Evolutionary conservation across 2,888 invertebrate genomes (phyloP).

Genomic region (Rapana venosa): DNA sequence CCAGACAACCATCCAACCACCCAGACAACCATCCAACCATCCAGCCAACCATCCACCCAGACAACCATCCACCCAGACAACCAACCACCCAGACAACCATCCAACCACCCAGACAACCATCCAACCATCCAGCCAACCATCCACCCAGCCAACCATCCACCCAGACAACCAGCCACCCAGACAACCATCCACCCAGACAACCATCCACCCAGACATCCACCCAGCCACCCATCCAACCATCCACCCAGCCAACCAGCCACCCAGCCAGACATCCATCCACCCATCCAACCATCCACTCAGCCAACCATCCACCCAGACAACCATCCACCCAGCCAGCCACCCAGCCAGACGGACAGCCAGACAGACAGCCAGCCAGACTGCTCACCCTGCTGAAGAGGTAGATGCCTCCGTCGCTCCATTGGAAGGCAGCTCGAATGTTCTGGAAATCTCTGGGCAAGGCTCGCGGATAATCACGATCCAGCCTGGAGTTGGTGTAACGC

Average conservation of each 20-base stretch:
- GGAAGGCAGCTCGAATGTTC: constrained; percentile 67
- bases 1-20: too few relatives aligned
- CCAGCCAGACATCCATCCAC: too few relatives aligned
- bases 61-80: background rate
- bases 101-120: too few relatives aligned
- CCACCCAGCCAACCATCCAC: too few relatives aligned
- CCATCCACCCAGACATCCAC: background rate
- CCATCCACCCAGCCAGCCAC: background rate
- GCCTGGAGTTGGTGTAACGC: constrained; percentile 64
- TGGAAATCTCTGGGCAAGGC: constrained; percentile 58
- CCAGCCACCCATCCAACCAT: too few relatives aligned
- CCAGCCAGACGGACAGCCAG: constrained; percentile 9
- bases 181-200: background rate
- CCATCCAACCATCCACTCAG: too few relatives aligned
- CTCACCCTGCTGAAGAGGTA: constrained; percentile 62
- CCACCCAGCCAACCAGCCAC: too few relatives aligned
- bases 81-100: background rate
- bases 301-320: too few relatives aligned
- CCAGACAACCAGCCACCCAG: too few relatives aligned
- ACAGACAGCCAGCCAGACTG: constrained; percentile 7
- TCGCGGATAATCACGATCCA: constrained; percentile 65
- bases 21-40: too few relatives aligned
- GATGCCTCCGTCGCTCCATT: constrained; percentile 66
- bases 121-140: too few relatives aligned
- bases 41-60: background rate